phyloP scores from a whole-genome alignment of 2,888 invertebrate species.

The Erpobdella octoculata region DNA sequence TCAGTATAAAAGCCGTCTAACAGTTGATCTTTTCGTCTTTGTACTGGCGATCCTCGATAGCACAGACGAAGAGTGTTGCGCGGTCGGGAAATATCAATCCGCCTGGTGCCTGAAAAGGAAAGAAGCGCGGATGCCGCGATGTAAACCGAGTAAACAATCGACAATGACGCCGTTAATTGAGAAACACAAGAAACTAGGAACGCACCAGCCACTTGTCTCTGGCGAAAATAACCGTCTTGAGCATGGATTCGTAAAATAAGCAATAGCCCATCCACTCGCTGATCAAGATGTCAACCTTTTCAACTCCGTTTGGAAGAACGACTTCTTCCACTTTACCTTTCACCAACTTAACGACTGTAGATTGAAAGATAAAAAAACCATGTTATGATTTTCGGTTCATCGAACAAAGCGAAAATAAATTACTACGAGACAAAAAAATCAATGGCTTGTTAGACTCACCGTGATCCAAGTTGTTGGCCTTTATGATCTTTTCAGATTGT shows the following conservation, averaged over 20 bases:
- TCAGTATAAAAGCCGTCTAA: slow-evolving; percentile 42
- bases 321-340: slow-evolving; percentile 79
- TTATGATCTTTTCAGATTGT: slow-evolving; percentile 88
- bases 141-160: no score
- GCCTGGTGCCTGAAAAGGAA: slow-evolving; percentile 59
- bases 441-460: slow-evolving; percentile 22
- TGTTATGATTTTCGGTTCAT: background rate
- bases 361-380: background rate
- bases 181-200: slow-evolving; percentile 19
- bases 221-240: slow-evolving; percentile 96
- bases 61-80: slow-evolving; percentile 84
- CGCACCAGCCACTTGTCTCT: slow-evolving; percentile 85
- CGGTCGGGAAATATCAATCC: slow-evolving; percentile 86
- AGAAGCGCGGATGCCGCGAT: background rate
- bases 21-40: slow-evolving; percentile 99
- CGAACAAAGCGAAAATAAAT: background rate
- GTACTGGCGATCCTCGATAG: slow-evolving; percentile 82
- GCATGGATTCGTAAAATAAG: slow-evolving; percentile 97
- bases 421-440: background rate
- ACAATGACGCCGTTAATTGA: no score
- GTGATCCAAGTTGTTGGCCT: slow-evolving; percentile 56
- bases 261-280: slow-evolving; percentile 77
- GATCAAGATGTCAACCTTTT: slow-evolving; percentile 83
- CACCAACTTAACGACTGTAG: slow-evolving; percentile 51
- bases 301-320: slow-evolving; percentile 76